Percentiles rank a stretch among this genome's conserved stretches.
Evolutionary conservation across 37 sponge, comb jelly and placozoan genomes (phyloP).

Genomic region (Aphrocallistes beatrix): DNA sequence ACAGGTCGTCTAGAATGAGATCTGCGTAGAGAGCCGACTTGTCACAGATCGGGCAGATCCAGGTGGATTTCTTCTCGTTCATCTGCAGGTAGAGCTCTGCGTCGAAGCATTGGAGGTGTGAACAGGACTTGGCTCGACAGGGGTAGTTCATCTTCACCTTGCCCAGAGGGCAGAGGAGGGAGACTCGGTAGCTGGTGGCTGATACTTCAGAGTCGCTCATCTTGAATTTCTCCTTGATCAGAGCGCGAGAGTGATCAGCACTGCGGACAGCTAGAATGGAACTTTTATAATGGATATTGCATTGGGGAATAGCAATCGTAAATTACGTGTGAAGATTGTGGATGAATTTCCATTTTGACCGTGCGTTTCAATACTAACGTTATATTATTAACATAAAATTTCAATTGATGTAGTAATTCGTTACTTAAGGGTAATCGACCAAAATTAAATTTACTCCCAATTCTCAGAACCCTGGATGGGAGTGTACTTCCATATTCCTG

Average conservation of each 20-base stretch:
- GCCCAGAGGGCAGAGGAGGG: constrained; percentile 79
- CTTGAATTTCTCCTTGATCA: constrained; percentile 16
- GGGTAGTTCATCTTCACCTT: constrained; percentile 65
- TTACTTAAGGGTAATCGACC: no score
- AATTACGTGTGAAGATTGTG: no score
- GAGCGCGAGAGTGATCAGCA: not conserved
- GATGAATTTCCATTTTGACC: no score
- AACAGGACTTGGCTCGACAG: constrained; percentile 58
- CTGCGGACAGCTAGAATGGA: constrained; percentile 8
- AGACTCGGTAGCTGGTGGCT: constrained; percentile 67
- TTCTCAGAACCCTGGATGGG: no score
- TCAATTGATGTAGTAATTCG: no score
- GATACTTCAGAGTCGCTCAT: constrained; percentile 55
- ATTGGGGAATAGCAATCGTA: no score
- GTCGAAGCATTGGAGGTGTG: constrained; percentile 93
- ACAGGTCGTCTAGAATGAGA: constrained; percentile 65
- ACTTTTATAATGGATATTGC: no score
- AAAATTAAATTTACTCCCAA: no score
- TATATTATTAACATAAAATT: no score
- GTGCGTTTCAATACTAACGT: no score
- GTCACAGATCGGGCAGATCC: constrained; percentile 92
- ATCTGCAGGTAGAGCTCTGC: constrained; percentile 74
- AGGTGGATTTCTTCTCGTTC: constrained; percentile 78
- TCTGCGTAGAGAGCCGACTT: constrained; percentile 37
- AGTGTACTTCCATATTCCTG: no score